Base-by-base conservation (phyloP, 2,888 invertebrate genomes). In the Aphrophora alni region DNA sequence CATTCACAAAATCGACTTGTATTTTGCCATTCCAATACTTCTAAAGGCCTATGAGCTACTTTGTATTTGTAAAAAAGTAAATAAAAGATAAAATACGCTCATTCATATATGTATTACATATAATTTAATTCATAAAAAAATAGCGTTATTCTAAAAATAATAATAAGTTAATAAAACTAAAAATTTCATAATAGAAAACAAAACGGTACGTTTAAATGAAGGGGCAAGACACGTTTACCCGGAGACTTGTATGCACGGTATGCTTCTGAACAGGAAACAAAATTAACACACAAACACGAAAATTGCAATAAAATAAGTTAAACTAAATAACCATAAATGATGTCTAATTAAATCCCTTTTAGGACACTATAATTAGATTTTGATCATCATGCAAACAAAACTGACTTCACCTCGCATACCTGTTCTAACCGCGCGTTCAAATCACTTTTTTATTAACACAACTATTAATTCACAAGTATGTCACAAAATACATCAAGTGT, bases 401-500 rank as follows among this genome's bases (percentile, higher is more conserved):
- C 59, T 21, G 21, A 21, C 59, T 21, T 21, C 4, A 59, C 21
- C 59, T 59, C 59, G 21, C 59, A 59, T 59, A 59, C 59, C 21
- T 59, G 21, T 59, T 59, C 59, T 59, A 59, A 59, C n/a, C 59
- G 59, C 59, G 59, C 59, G 59, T 59, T 59, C 59, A 59, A 59
- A 59, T 59, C 59, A 59, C 59, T 59, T 59, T 59, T 59, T 59
- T 59, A 59, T 27, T 38, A 73, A 79, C 73, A 79, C 78, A 68
- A 44, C 73, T 59, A 68, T 74, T 74, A 79, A 79, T 79, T 79
- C 78, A 79, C 78, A 79, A 68, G 78, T 79, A 79, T 68, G 78
- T 79, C 73, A 79, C 73, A 79, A 79, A 79, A 79, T 73, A 73
- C 68, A 68, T 51, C 59, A 21, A 26, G 78, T n/a, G 59, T 44